Evolutionary conservation across 2,113 vertebrate species (phyloP), one percentile per base, ranked within the genome.

Genomic region (Pipra filicauda): DNA sequence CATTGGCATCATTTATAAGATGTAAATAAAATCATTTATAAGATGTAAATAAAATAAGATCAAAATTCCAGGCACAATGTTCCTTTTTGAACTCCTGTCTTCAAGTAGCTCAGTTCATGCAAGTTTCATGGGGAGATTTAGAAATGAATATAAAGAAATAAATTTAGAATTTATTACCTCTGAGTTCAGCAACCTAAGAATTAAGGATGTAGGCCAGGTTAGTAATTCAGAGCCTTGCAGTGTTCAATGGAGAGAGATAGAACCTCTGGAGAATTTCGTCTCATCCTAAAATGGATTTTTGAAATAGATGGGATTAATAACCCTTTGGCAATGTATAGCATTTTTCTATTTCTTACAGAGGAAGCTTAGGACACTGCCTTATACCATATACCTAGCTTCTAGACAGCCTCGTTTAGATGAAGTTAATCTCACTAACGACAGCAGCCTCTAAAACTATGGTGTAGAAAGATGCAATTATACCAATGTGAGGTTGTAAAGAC

Each of bases 251-350:
- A 94, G 35, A 75, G 31, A 75, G 46, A 74, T 5, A 58, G 48
- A 81, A 80, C 8, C 46, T 88, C 82, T 64, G 44, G 51, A 80
- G 78, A 88, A 55, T 91, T 92, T 90, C 17, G 88, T 94, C 88
- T 93, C 82, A 83, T 73, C 48, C 72, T 70, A 44, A 72, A 95
- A 69, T 70, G 74, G 41, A 14, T 20, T 94, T 94, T 80, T 76
- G 49, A 83, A 92, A 83, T 76, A 83, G 67, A 58, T 80, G 64
- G 75, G 28, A 85, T 96, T 80, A 91, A 90, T 90, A 83, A 54
- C 41, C 37, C 31, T 78, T 69, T 76, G 41, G 15, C 85, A 77
- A 30, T 19, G 46, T 33, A 51, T 62, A 83, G 77, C 28, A 58
- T 73, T 97, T 86, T 80, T 75, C 78, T 91, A 0, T 73, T 89